phyloP scores from a whole-genome alignment of 2,113 vertebrate species.

The Procapra przewalskii region DNA sequence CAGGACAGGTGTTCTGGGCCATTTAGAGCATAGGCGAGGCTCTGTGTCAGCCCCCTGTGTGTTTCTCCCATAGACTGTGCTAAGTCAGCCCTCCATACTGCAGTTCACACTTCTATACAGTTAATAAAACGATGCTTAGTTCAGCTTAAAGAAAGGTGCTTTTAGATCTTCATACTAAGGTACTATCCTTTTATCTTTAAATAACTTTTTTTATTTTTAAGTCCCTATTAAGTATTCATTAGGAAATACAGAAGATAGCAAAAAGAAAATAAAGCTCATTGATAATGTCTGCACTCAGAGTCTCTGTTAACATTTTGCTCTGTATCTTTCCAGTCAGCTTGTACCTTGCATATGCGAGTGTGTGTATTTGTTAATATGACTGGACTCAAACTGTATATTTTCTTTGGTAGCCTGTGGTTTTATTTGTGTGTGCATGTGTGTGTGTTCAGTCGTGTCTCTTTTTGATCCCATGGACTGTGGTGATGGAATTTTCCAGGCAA shows the following conservation, averaged over 20 bases:
- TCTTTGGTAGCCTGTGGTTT: not conserved
- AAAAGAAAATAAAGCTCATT: not conserved
- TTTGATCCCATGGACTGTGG: not conserved
- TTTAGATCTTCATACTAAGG: not conserved
- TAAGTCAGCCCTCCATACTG: not conserved
- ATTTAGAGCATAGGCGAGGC: not conserved
- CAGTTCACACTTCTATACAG: not conserved
- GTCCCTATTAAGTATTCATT: not conserved
- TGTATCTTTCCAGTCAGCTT: not conserved
- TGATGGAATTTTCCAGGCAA: not conserved
- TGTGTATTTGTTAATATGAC: not conserved
- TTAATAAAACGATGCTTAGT: not conserved
- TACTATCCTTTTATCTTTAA: not conserved
- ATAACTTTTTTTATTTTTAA: not conserved
- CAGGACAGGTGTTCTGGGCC: not conserved
- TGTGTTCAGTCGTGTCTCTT: not conserved
- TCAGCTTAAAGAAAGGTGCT: not conserved
- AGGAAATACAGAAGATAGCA: not conserved
- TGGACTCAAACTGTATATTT: not conserved
- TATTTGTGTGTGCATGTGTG: not conserved
- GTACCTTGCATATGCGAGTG: accelerated
- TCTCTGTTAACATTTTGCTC: not conserved
- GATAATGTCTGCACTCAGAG: not conserved
- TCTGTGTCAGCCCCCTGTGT: not conserved
- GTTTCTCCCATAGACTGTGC: not conserved